Evolutionary conservation across 2,888 invertebrate species (phyloP), one percentile per base, ranked within the genome.

Genomic region (Megalurothrips usitatus): DNA sequence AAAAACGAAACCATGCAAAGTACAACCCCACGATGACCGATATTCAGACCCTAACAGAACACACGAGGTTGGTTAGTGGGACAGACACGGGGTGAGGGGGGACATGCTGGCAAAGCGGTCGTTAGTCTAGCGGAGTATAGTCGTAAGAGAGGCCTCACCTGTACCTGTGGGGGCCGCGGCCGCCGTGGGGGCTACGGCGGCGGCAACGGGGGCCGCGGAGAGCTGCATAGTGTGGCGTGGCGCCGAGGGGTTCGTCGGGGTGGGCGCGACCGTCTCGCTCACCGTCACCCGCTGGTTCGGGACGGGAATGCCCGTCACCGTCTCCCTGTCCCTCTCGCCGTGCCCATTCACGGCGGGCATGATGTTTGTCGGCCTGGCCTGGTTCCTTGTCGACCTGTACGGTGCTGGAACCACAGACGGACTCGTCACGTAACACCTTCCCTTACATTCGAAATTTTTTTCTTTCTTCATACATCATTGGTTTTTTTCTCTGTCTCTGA

Each of bases 191-290:
- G 88, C 90, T 80, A 88, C 85, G 78, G 84, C 82, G 19, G 85
- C 82, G 17, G 85, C 82, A 52, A 80, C 79, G n/a, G 83, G 83
- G 19, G 82, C 58, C 2, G 58, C 9, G 11, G 68, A 75, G 23
- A 75, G 9, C 68, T 26, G 68, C 68, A 75, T 75, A 75, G 68
- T 75, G 68, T 75, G 68, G 68, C 68, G 68, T 75, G 68, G 68
- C 68, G 68, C 68, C 1, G 68, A 75, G 68, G 68, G 84, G 10
- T 87, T 86, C 34, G 88, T 86, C 80, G 89, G 88, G 80, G 88
- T 89, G 79, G 91, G 91, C 81, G 91, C 91, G 84, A 92, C 91
- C 86, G 91, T 92, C 87, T 92, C 92, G 0, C 90, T 87, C 84
- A 90, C 91, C 79, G 90, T 89, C 34, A 43, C 34, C 34, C 58